Conservation (phyloP, 1,140 invertebrate genomes). For the Lepidurus couesii region DNA sequence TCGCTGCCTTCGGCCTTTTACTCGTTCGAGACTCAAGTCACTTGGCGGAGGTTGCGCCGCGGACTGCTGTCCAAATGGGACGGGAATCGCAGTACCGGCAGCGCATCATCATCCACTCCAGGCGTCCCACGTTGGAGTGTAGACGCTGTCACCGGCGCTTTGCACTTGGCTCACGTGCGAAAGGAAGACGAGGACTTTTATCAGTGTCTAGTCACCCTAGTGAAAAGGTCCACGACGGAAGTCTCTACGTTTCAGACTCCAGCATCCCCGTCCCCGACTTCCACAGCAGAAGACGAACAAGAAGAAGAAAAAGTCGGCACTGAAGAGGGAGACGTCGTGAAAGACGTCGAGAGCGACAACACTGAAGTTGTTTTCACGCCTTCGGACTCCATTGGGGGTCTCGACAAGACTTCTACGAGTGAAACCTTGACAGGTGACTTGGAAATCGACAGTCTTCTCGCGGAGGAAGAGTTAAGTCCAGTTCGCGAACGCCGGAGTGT, state of each 20-base stretch:
- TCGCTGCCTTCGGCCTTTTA: background rate
- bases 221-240: background rate
- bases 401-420: background rate
- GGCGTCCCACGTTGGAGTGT: background rate
- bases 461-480: background rate
- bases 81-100: slow-evolving; percentile 3
- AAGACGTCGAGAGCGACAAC: background rate
- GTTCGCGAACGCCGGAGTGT: background rate
- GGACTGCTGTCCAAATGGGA: background rate
- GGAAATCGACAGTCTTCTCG: background rate
- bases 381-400: background rate
- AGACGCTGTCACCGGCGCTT: background rate
- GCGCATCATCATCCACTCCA: background rate
- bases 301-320: background rate
- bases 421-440: background rate
- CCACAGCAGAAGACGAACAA: background rate
- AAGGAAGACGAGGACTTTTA: slow-evolving; percentile 18
- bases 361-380: background rate
- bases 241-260: background rate
- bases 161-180: background rate
- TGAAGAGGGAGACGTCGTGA: background rate
- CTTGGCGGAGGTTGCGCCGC: background rate
- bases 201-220: background rate
- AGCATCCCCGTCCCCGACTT: background rate
- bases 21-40: background rate